A percentile compares a stretch with the other conserved stretches of the same genome.
These are phyloP conservation scores for Fragum fragum DNA, from an alignment of 2,888 invertebrate species.

Conservation along the genomic window DNA sequence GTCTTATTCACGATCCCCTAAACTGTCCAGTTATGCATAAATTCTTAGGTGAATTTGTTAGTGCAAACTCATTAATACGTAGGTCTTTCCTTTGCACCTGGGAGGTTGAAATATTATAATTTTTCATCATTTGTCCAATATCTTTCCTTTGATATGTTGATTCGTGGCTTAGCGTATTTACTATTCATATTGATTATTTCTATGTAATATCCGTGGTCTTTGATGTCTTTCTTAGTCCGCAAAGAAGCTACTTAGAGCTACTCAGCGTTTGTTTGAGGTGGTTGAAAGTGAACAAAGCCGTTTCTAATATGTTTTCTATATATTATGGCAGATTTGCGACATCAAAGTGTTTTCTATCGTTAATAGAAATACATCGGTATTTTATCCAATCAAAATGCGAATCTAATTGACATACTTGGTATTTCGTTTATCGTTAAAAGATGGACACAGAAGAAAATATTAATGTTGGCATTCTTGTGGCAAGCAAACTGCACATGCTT, in stretches of 20 bases:
- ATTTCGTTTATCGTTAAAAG: slow-evolving; percentile 6
- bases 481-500: neutral
- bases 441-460: neutral
- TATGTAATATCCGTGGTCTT: slow-evolving; percentile 50
- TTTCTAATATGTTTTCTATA: slow-evolving; percentile 33
- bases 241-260: slow-evolving; percentile 28
- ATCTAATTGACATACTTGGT: slow-evolving; percentile 25
- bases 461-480: slow-evolving; percentile 16
- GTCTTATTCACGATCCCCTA: neutral
- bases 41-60: slow-evolving; percentile 17
- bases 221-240: slow-evolving; percentile 40
- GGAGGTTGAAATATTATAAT: slow-evolving; percentile 30
- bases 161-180: slow-evolving; percentile 27
- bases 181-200: slow-evolving; percentile 48
- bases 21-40: slow-evolving; percentile 28
- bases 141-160: slow-evolving; percentile 30
- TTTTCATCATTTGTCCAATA: slow-evolving; percentile 32
- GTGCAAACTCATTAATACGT: slow-evolving; percentile 30
- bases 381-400: slow-evolving; percentile 30
- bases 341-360: slow-evolving; percentile 24
- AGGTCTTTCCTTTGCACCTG: slow-evolving; percentile 25
- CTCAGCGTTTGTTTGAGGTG: slow-evolving; percentile 26
- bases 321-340: slow-evolving; percentile 24
- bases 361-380: slow-evolving; percentile 27
- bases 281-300: slow-evolving; percentile 32